Evolutionary conservation across 64 coral and sea anemone species (phyloP).

Genomic region (Orbicella faveolata): DNA sequence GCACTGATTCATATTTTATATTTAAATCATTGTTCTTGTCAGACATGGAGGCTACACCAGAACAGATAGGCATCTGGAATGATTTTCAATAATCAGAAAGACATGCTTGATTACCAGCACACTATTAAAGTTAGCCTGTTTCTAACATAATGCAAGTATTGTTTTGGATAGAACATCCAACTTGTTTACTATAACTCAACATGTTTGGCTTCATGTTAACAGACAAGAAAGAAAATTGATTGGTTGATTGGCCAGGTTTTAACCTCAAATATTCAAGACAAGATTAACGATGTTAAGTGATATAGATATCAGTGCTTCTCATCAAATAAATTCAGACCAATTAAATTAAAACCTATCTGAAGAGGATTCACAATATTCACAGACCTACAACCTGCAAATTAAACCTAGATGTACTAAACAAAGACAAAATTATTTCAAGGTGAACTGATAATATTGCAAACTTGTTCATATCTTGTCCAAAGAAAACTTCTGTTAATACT

Average conservation of each 20-base stretch:
- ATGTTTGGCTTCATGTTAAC: not conserved
- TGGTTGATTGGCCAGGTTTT: not conserved
- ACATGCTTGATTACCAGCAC: not conserved
- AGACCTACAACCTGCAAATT: too few species aligned
- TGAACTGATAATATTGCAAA: too few species aligned
- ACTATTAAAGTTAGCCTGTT: not conserved
- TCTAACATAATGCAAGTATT: not conserved
- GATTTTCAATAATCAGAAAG: not conserved
- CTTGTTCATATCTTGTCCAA: too few species aligned
- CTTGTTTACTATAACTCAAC: too few species aligned
- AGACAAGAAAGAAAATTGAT: not conserved
- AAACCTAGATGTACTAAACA: too few species aligned
- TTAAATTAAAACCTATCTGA: too few species aligned
- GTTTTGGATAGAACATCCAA: too few species aligned
- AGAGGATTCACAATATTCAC: too few species aligned
- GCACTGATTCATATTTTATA: not conserved
- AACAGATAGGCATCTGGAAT: not conserved
- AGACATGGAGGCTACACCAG: not conserved
- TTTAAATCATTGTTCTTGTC: not conserved
- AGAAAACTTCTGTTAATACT: too few species aligned
- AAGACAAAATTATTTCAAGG: too few species aligned
- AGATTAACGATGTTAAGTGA: not conserved
- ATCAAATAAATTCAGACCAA: too few species aligned
- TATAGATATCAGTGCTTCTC: not conserved
- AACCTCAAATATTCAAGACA: not conserved